These are phyloP conservation scores for Otis tarda DNA, from an alignment of 2,113 vertebrate genomes.

Conservation along the genomic window DNA sequence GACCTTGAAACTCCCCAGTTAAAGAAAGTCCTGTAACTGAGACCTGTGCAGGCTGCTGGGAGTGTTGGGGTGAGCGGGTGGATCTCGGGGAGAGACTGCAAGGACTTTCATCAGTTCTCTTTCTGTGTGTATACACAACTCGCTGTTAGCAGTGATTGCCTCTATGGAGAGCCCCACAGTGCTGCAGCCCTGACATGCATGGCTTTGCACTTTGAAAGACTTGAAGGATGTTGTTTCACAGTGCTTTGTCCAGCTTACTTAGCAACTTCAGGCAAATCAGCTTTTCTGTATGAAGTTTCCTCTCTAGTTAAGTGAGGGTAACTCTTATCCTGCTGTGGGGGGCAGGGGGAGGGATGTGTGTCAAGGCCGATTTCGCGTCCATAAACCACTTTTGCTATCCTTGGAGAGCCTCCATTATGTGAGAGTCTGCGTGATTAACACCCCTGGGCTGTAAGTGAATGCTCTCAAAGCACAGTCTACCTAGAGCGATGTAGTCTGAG, in stretches of 20 bases:
- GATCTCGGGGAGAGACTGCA: neutral
- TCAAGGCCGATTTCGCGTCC: accelerated
- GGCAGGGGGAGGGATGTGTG: neutral
- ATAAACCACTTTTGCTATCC: neutral
- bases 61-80: neutral
- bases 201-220: neutral
- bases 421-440: neutral
- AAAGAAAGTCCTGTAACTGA: neutral
- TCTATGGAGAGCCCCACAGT: neutral
- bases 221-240: neutral
- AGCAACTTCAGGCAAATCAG: constrained; percentile 47
- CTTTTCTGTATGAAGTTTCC: neutral
- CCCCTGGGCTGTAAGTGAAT: neutral
- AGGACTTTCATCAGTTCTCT: neutral
- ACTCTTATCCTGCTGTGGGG: neutral
- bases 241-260: neutral
- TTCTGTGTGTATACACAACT: neutral
- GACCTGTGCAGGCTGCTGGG: neutral
- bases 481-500: neutral
- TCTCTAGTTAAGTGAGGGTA: constrained; percentile 3
- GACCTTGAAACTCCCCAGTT: neutral
- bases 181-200: neutral
- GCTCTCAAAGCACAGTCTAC: accelerated
- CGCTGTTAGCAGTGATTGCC: neutral
- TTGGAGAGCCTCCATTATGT: neutral